Base-by-base conservation (phyloP, 2,888 invertebrate genomes). In the Eupithecia abbreviata region DNA sequence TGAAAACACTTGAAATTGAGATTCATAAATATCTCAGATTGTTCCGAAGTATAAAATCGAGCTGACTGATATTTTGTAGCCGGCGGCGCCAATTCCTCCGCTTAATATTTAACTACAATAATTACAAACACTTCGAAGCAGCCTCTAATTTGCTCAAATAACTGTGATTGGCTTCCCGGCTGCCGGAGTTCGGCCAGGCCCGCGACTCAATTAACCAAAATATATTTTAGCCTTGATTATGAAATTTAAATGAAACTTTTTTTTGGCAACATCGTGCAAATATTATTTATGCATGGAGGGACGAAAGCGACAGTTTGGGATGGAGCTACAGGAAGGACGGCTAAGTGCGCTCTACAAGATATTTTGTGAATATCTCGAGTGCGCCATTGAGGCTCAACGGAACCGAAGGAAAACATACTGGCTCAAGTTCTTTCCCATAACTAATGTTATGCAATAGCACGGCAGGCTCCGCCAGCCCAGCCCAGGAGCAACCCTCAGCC, bases 371-470 rank as follows among this genome's bases (percentile, higher is more conserved):
- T 66, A 42, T 42, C 6, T 66, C 30, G 30, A 65, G 65, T 41
- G 65, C 41, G 15, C 3, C 7, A 15, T 42, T 13, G 41, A 15
- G 42, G 66, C 15, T 18, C 18, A 30, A 69, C 15, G 13, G 13
- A 69, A 30, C n/a, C 45, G 18, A 45, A 68, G 4, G 45, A 71
- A 68, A 71, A 62, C 15, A 42, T 55, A 71, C 68, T 68, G 6
- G 55, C 49, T 65, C 58, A 62, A 75, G 62, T 69, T 71, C 68
- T 51, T 71, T 67, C 55, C 49, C 67, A 45, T 74, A 74, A 65
- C 73, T 75, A 78, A 78, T 74, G 51, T 76, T 73, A 78, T 76
- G 78, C 78, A 78, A 74, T 76, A 78, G 78, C 76, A 76, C 76
- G 78, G 71, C 69, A 43, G 68, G 74, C 70, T 69, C 66, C 71